Evolutionary conservation across 1,140 invertebrate genomes (phyloP).

Genomic region (Lethocerus indicus): DNA sequence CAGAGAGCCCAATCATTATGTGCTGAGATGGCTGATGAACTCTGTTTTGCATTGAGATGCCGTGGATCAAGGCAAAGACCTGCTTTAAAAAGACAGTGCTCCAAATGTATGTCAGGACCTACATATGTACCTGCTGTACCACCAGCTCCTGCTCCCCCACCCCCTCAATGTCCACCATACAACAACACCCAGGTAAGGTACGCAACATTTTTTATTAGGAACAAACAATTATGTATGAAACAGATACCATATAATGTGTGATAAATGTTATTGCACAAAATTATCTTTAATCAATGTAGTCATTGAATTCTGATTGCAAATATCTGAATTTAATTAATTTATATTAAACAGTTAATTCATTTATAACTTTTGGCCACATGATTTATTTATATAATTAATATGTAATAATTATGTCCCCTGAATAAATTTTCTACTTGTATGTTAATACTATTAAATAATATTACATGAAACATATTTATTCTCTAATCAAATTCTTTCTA

Average conservation of each 20-base stretch:
- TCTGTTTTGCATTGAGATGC: conserved; percentile 59
- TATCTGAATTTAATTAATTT: not conserved
- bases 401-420: too few species aligned
- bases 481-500: conserved; percentile 1
- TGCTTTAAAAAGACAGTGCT: conserved; percentile 42
- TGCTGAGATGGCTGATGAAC: conserved; percentile 62
- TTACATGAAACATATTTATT: too few species aligned
- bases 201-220: not conserved
- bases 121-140: conserved; percentile 28
- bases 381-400: too few species aligned
- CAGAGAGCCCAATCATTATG: conserved; percentile 45
- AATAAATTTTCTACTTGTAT: too few species aligned
- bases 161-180: conserved; percentile 9
- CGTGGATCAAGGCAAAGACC: conserved; percentile 45
- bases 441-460: too few species aligned
- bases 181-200: conserved; percentile 13
- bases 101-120: conserved; percentile 38
- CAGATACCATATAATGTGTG: too few species aligned
- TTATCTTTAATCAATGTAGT: too few species aligned
- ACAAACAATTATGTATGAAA: too few species aligned
- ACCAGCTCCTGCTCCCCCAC: conserved; percentile 25
- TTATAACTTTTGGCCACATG: too few species aligned
- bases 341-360: too few species aligned
- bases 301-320: not conserved
- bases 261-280: too few species aligned